Evolutionary conservation across 1,140 invertebrate species (phyloP).

Genomic region (Leptopilina clavipes): DNA sequence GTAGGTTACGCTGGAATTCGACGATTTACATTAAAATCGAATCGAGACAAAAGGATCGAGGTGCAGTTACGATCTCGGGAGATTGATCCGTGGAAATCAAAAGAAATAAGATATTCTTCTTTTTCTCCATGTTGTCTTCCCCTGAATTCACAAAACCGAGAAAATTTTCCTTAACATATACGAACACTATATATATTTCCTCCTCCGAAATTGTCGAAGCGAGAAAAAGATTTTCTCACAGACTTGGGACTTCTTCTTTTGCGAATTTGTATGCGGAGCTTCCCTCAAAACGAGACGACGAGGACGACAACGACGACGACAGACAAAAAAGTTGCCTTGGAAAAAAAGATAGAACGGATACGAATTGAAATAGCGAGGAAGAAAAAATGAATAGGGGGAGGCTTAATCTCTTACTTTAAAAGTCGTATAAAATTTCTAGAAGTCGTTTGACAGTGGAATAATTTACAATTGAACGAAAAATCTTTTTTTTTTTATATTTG

Average conservation of each 20-base stretch:
- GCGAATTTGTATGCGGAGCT: constrained; percentile 21
- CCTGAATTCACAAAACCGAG: constrained; percentile 3
- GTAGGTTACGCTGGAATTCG: constrained; percentile 39
- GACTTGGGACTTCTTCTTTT: constrained; percentile 5
- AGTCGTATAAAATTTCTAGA: constrained; percentile 14
- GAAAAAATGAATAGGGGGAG: not conserved
- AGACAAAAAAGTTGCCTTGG: constrained; percentile 3
- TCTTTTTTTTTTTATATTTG: not conserved
- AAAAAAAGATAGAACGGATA: constrained; percentile 20
- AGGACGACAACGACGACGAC: not conserved
- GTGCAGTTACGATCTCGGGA: constrained; percentile 33
- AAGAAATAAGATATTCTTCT: not conserved
- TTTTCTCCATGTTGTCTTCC: not conserved
- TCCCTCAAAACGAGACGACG: not conserved
- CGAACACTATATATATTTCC: constrained; percentile 20
- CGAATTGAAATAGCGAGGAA: constrained; percentile 10
- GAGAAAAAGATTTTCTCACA: not conserved
- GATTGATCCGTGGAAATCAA: constrained; percentile 14
- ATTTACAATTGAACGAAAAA: not conserved
- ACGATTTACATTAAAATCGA: constrained; percentile 43
- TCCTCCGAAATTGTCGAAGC: constrained; percentile 35
- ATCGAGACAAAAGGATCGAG: constrained; percentile 43
- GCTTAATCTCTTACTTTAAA: constrained; percentile 12
- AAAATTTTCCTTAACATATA: constrained; percentile 18
- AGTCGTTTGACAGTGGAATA: constrained; percentile 3